Conservation (phyloP, 2,888 invertebrate genomes). For the Cephonodes hylas region DNA sequence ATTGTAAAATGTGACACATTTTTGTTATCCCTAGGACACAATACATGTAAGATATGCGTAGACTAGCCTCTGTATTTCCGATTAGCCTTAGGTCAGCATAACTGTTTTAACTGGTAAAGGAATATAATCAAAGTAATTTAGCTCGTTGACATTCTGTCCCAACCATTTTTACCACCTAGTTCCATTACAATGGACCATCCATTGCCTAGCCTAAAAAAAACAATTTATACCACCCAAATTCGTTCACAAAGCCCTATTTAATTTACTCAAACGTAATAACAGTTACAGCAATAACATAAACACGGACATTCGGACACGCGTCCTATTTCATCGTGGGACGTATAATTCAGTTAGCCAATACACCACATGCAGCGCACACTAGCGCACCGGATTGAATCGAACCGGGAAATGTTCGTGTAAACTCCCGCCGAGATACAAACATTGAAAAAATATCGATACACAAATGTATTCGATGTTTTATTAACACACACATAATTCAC, state of each 20-base stretch:
- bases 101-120: too few species aligned
- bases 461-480: conserved; percentile 1
- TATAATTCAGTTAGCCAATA: conserved; percentile 72
- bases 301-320: conserved; percentile 33
- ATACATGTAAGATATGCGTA: too few species aligned
- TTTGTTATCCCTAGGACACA: too few species aligned
- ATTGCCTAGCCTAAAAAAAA: neutral
- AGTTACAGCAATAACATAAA: conserved; percentile 46
- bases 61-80: too few species aligned
- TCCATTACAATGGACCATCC: too few species aligned
- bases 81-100: too few species aligned
- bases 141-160: too few species aligned
- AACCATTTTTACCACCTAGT: too few species aligned
- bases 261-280: neutral
- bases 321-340: conserved; percentile 52
- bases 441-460: conserved; percentile 40
- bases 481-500: neutral
- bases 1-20: too few species aligned
- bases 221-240: neutral
- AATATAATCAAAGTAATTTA: too few species aligned
- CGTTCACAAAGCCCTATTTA: neutral
- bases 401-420: conserved; percentile 59
- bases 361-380: conserved; percentile 67
- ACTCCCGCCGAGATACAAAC: conserved; percentile 66
- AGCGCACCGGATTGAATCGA: conserved; percentile 54